These are phyloP conservation scores for Drosophila peninsularis DNA, from an alignment of 2,888 invertebrate species.

Conservation along the genomic window DNA sequence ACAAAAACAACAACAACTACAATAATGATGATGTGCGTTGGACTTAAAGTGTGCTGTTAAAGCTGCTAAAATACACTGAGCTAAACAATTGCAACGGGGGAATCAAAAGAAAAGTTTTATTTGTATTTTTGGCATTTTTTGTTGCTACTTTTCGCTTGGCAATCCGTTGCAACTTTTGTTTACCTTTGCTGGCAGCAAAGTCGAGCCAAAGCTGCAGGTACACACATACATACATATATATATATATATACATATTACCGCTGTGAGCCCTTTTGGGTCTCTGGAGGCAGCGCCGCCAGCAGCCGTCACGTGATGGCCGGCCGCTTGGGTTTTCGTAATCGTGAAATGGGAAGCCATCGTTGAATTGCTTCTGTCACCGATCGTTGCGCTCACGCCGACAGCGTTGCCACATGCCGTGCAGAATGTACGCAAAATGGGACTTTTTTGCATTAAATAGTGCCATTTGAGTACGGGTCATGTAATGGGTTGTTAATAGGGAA, in stretches of 20 bases:
- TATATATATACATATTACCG: too few relatives aligned
- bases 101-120: slow-evolving; percentile 60
- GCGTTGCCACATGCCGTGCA: not conserved
- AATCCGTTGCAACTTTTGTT: slow-evolving; percentile 62
- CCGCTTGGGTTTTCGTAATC: slow-evolving; percentile 50
- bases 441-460: not conserved
- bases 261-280: slow-evolving; percentile 15
- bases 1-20: not conserved
- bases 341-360: slow-evolving; percentile 33
- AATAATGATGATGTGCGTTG: slow-evolving; percentile 17
- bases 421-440: not conserved
- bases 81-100: slow-evolving; percentile 24
- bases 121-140: slow-evolving; percentile 61
- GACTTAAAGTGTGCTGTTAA: slow-evolving; percentile 37
- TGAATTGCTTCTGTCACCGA: slow-evolving; percentile 18
- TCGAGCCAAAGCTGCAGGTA: slow-evolving; percentile 64
- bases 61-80: slow-evolving; percentile 43
- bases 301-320: slow-evolving; percentile 31
- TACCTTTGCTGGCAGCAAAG: slow-evolving; percentile 34
- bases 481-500: not conserved
- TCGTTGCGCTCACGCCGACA: slow-evolving; percentile 16
- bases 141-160: slow-evolving; percentile 35
- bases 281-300: slow-evolving; percentile 31
- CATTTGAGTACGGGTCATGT: not conserved
- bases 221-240: too few relatives aligned